Conservation (phyloP, 1,140 invertebrate species). For the Saccostrea cuccullata region DNA sequence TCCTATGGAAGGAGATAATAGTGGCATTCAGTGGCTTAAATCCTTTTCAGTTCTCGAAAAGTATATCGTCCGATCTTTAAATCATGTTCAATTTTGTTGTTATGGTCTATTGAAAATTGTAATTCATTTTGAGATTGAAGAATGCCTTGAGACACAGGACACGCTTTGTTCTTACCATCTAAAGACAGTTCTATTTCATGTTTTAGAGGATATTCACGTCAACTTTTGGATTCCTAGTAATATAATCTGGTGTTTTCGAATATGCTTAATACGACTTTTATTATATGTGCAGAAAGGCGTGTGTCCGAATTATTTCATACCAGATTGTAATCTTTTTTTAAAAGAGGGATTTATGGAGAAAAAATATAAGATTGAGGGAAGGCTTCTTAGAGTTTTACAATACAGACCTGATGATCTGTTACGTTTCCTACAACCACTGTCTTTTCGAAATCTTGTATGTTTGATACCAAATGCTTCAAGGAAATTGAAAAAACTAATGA, state of each 20-base stretch:
- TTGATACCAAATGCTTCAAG: background rate
- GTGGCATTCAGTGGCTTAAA: background rate
- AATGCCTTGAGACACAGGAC: background rate
- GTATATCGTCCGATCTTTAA: background rate
- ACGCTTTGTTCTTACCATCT: background rate
- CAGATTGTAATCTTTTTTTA: background rate
- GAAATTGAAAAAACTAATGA: background rate
- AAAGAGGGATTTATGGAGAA: background rate
- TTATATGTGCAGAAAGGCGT: background rate
- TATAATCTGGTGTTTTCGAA: background rate
- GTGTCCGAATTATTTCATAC: background rate
- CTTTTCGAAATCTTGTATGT: background rate
- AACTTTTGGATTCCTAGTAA: background rate
- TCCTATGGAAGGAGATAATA: background rate
- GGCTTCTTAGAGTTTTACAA: background rate
- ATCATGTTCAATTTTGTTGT: constrained; percentile 8
- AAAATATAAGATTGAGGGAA: background rate
- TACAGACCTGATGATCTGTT: background rate
- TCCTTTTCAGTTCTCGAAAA: constrained; percentile 11
- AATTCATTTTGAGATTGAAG: background rate
- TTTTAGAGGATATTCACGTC: background rate
- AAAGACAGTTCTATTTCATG: constrained; percentile 1
- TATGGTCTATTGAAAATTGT: background rate
- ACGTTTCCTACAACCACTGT: background rate
- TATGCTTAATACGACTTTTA: background rate